Evolutionary conservation across 1,140 invertebrate species (phyloP).

Genomic region (Catajapyx aquilonaris): DNA sequence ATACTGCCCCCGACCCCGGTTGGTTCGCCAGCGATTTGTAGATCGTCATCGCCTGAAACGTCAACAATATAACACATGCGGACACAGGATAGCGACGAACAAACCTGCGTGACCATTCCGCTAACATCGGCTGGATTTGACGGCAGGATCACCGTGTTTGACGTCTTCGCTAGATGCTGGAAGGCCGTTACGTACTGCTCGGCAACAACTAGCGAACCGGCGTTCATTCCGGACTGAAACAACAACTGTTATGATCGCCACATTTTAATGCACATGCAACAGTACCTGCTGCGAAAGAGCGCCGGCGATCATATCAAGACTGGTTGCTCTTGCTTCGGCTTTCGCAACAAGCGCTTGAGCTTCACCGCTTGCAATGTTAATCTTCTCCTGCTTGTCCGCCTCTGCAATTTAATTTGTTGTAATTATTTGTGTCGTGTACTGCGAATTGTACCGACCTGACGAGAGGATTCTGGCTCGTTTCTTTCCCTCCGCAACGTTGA

Average conservation of each 20-base stretch:
- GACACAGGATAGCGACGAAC: background rate
- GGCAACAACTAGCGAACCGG: constrained; percentile 76
- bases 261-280: background rate
- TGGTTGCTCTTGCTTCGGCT: constrained; percentile 59
- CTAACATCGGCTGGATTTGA: constrained; percentile 72
- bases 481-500: constrained; percentile 94
- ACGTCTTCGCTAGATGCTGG: constrained; percentile 72
- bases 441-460: constrained; percentile 39
- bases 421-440: background rate
- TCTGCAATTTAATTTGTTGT: constrained; percentile 26
- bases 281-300: background rate
- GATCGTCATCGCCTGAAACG: constrained; percentile 40
- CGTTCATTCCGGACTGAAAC: constrained; percentile 49
- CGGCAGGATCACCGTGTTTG: constrained; percentile 87
- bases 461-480: constrained; percentile 73
- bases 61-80: constrained; percentile 8
- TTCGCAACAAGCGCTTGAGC: constrained; percentile 67
- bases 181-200: constrained; percentile 92
- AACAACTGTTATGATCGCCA: background rate
- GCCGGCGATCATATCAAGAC: constrained; percentile 46
- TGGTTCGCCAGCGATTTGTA: constrained; percentile 44
- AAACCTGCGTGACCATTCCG: constrained; percentile 61
- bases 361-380: constrained; percentile 69
- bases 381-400: constrained; percentile 66
- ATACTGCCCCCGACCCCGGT: too few species aligned